Conservation (phyloP, 2,797 vertebrate genomes). For the Aythya fuligula region DNA sequence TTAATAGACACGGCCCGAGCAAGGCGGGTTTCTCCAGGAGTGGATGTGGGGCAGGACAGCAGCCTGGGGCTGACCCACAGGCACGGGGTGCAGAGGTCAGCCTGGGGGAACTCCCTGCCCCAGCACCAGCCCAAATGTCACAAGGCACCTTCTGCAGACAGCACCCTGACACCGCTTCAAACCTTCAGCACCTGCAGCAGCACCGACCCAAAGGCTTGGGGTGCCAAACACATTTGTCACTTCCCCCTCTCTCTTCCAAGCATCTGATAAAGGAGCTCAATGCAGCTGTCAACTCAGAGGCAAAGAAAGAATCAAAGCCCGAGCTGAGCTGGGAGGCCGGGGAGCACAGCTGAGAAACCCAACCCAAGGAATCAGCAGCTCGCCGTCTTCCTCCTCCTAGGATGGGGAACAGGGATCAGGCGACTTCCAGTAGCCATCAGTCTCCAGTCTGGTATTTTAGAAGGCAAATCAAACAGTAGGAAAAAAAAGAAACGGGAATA, state of each 20-base stretch:
- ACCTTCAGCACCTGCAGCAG: background rate
- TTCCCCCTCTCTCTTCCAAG: background rate
- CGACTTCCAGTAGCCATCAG: background rate
- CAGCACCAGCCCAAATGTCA: background rate
- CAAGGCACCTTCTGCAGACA: background rate
- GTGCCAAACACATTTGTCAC: background rate
- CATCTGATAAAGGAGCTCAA: constrained; percentile 17
- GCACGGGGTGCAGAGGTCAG: background rate
- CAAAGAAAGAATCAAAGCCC: constrained; percentile 54
- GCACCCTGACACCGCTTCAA: background rate
- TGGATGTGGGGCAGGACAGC: background rate
- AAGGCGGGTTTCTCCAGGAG: background rate
- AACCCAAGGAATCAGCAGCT: background rate
- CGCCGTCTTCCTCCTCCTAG: background rate
- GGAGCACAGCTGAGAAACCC: constrained; percentile 22
- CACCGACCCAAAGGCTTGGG: background rate
- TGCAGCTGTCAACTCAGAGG: background rate
- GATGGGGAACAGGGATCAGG: background rate
- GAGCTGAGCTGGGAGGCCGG: constrained; percentile 10
- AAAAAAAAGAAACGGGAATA: constrained; percentile 49
- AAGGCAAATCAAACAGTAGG: constrained; percentile 26
- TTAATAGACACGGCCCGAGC: background rate
- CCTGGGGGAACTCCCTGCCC: background rate
- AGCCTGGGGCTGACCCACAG: background rate
- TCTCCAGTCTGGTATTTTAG: constrained; percentile 14